These are phyloP conservation scores for Zaprionus nigranus DNA, from an alignment of 1,140 invertebrate species.

Conservation along the genomic window DNA sequence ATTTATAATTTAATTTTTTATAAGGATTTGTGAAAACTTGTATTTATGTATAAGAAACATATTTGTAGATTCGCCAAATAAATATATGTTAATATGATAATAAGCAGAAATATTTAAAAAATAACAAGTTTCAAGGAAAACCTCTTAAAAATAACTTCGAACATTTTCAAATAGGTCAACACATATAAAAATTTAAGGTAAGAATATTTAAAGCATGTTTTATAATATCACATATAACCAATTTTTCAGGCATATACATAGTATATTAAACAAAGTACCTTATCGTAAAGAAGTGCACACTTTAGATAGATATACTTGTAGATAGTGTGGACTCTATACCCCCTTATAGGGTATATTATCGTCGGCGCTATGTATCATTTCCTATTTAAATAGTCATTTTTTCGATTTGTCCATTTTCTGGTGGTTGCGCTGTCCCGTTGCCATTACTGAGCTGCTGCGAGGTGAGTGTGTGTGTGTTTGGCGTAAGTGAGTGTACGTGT, in stretches of 20 bases:
- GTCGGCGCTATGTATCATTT: neutral
- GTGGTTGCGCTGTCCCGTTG: constrained; percentile 28
- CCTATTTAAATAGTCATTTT: constrained; percentile 14
- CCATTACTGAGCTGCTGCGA: constrained; percentile 6
- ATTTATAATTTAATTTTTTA: too few relatives aligned
- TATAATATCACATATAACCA: too few relatives aligned
- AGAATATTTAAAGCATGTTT: neutral
- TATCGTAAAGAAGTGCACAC: too few relatives aligned
- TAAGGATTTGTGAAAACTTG: too few relatives aligned
- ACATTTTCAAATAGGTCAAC: neutral
- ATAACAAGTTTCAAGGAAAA: neutral
- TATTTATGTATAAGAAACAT: too few relatives aligned
- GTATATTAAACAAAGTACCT: too few relatives aligned
- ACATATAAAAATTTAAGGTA: neutral
- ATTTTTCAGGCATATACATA: neutral
- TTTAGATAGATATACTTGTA: neutral
- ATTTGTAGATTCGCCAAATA: neutral
- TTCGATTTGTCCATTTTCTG: constrained; percentile 27
- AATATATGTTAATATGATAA: neutral
- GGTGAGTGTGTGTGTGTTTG: neutral
- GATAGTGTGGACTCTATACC: too few relatives aligned
- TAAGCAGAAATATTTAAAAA: neutral
- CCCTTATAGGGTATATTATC: neutral
- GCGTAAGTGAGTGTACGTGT: neutral
- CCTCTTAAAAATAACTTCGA: too few relatives aligned